These are phyloP conservation scores for Dyspetes luteomarginatus DNA, from an alignment of 2,888 invertebrate species.

Conservation along the genomic window DNA sequence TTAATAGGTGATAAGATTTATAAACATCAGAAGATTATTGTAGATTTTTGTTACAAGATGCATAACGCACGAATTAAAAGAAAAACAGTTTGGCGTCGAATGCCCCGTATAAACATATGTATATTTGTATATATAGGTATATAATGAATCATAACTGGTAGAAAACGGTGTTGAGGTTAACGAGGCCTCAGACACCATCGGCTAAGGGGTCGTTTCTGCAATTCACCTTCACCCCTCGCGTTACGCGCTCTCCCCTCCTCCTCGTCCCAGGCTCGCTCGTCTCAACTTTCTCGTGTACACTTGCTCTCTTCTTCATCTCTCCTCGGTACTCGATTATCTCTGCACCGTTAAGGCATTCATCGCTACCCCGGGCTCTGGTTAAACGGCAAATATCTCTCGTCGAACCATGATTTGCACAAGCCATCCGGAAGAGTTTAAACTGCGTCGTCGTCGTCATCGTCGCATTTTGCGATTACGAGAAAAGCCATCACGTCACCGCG, in stretches of 20 bases:
- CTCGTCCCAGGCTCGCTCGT: conserved; percentile 33
- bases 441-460: conserved; percentile 45
- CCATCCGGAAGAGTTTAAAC: conserved; percentile 64
- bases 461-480: conserved; percentile 54
- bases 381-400: conserved; percentile 66
- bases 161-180: conserved; percentile 56
- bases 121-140: conserved; percentile 1
- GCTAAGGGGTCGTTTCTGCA: conserved; percentile 78
- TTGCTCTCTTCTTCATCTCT: conserved; percentile 32
- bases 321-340: conserved; percentile 79
- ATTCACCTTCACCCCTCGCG: conserved; percentile 78
- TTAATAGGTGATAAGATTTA: too few relatives aligned
- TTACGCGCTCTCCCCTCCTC: conserved; percentile 59
- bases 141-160: conserved; percentile 40
- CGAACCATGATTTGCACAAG: conserved; percentile 70
- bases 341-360: conserved; percentile 80
- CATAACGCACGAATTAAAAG: too few relatives aligned
- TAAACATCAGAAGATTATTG: too few relatives aligned
- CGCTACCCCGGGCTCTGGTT: conserved; percentile 66
- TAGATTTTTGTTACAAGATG: too few relatives aligned
- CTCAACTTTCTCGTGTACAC: conserved; percentile 33
- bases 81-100: neutral
- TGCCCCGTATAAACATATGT: neutral
- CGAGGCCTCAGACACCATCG: conserved; percentile 59
- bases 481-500: conserved; percentile 41